These are phyloP conservation scores for Cynaeus angustus DNA, from an alignment of 2,888 invertebrate species.

Conservation along the genomic window DNA sequence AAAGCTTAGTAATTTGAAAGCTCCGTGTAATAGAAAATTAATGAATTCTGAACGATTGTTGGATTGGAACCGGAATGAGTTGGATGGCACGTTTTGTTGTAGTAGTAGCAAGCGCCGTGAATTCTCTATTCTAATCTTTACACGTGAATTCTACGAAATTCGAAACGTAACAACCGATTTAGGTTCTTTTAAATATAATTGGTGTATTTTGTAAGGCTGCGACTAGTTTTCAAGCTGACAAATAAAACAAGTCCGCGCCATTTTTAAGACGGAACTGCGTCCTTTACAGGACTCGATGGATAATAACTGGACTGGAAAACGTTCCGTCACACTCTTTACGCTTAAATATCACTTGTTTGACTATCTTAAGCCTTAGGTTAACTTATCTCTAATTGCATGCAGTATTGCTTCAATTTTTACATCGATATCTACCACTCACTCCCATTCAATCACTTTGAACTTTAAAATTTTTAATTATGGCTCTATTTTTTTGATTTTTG, in stretches of 20 bases:
- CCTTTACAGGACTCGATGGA: background rate
- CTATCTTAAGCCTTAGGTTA: constrained; percentile 60
- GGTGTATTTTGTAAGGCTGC: constrained; percentile 68
- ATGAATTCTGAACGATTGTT: constrained; percentile 53
- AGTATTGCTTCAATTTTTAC: constrained; percentile 60
- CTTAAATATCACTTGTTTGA: constrained; percentile 51
- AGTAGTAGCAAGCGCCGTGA: constrained; percentile 49
- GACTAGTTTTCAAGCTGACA: constrained; percentile 61
- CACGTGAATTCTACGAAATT: constrained; percentile 57
- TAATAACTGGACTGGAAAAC: background rate
- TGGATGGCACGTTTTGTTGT: constrained; percentile 47
- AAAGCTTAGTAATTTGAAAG: constrained; percentile 51
- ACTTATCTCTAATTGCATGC: constrained; percentile 59
- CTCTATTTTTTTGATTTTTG: constrained; percentile 36
- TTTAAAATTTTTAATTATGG: constrained; percentile 47
- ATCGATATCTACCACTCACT: constrained; percentile 32
- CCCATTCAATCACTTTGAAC: constrained; percentile 32
- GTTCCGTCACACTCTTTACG: constrained; percentile 13
- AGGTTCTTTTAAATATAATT: constrained; percentile 54
- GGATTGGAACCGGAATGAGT: constrained; percentile 53
- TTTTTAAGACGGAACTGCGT: background rate
- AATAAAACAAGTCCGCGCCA: constrained; percentile 35
- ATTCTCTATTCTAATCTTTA: constrained; percentile 55
- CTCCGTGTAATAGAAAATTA: constrained; percentile 47
- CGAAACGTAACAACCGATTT: constrained; percentile 51